Evolutionary conservation across 1,140 invertebrate genomes (phyloP), one percentile per base, ranked within the genome.

Genomic region (Drosophila seguyi): DNA sequence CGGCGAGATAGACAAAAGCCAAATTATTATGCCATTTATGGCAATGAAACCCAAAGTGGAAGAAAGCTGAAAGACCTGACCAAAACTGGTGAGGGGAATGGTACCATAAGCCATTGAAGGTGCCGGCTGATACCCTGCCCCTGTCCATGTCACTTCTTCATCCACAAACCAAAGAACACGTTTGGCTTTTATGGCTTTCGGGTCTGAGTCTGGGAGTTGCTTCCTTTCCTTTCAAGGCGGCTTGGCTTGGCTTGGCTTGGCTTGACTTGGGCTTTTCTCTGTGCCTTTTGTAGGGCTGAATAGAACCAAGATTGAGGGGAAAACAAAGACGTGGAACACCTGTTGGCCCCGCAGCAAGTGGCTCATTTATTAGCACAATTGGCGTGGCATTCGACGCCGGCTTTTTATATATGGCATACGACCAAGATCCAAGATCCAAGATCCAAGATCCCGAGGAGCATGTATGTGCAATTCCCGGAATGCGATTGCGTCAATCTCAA

Each of bases 301-400:
- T 20, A 57, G 48, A 55, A 36, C 41, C 27, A 29, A 58, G 34
- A 41, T 34, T 34, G 25, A n/a, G 52, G 27, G 50, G 39, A 56
- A 57, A 60, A 71, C 68, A 71, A 63, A 79, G 58, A 65, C 62
- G 39, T 39, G 71, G 44, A 50, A 82, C 72, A 87, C 79, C 84
- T 88, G 84, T 82, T 77, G 74, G 76, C 42, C 47, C 44, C 44
- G 59, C 55, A 86, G 74, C 82, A 81, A 77, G 72, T 87, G 47
- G 59, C 58, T 79, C 52, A 72, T 87, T 82, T 82, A 82, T 76
- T 75, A 73, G 71, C 71, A 59, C 79, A 69, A 79, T 87, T 87
- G 83, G 55, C 66, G 39, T 81, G 68, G 63, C 65, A 78, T 75
- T 61, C 47, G 50, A 55, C 29, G 39, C 53, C 48, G 14, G n/a